A percentile compares a stretch with the other conserved stretches of the same genome.
phyloP scores from a whole-genome alignment of 2,888 invertebrate species.

The Crematogaster levior region DNA sequence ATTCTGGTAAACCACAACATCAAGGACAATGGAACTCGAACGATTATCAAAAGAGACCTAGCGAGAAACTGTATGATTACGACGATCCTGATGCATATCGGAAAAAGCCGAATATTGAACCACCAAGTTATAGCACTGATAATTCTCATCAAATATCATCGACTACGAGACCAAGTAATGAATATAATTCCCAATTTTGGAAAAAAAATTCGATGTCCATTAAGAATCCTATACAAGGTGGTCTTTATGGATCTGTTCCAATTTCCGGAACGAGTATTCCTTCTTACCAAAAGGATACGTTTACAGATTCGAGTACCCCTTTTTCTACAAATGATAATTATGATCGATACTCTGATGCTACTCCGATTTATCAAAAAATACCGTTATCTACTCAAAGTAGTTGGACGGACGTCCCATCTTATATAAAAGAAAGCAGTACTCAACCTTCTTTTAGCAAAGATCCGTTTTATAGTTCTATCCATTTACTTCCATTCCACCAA shows the following conservation, averaged over 20 bases:
- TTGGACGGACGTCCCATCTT: constrained; percentile 23
- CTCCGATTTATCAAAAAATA: constrained; percentile 28
- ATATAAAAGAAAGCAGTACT: constrained; percentile 35
- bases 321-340: background rate
- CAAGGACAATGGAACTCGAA: constrained; percentile 45
- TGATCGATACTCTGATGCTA: background rate
- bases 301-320: background rate
- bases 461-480: background rate
- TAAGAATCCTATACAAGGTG: background rate
- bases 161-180: background rate
- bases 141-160: background rate
- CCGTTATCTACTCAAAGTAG: constrained; percentile 2
- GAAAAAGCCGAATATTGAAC: constrained; percentile 9
- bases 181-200: constrained; percentile 37
- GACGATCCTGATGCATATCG: background rate
- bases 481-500: background rate
- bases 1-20: constrained; percentile 51
- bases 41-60: constrained; percentile 27
- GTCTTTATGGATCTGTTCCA: constrained; percentile 12
- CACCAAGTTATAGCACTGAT: background rate
- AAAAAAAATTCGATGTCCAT: background rate
- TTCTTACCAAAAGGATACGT: background rate
- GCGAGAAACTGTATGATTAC: constrained; percentile 12
- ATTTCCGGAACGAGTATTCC: background rate
- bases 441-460: constrained; percentile 34